Evolutionary conservation across 2,797 vertebrate genomes (phyloP), one percentile per base, ranked within the genome.

Genomic region (Acrossocheilus fasciatus): DNA sequence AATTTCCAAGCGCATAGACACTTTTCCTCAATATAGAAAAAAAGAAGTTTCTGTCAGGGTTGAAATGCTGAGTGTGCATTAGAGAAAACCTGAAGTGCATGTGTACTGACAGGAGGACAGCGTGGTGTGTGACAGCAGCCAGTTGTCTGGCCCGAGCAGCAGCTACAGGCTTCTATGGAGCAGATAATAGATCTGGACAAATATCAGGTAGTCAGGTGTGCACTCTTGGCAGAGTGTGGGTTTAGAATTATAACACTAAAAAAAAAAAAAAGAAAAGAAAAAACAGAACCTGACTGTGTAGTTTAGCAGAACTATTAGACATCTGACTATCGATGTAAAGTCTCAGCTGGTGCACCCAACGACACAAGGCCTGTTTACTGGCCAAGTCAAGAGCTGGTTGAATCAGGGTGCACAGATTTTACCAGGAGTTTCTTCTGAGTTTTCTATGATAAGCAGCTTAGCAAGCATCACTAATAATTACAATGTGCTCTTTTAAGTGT

Each of bases 171-270:
- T 75, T 87, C 86, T 73, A n/a, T 80, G 81, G 62, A 74, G 73
- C 86, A 89, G 85, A 89, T 91, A 91, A 91, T 87, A 86, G 72
- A 90, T 90, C 87, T 91, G 90, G 89, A 91, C 87, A 81, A 64
- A 87, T 86, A 87, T 88, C 82, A 89, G 88, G 76, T 82, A 87
- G 89, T 81, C 39, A 69, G 76, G 77, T 82, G 26, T 62, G 72
- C 43, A 82, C 45, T 87, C 78, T 64, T 87, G 77, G 82, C 73
- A 87, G 66, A 50, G 59, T 43, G 66, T 77, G 15, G 39, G 74
- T 81, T 81, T 64, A 68, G 20, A 62, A 50, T 73, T 73, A 68
- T 34, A 57, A 74, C 34, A 47, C 18, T 39, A 15, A 41, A 14
- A 41, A 20, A 1, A 36, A 57, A 14, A 74, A 26, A 26, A 47